Percentiles rank a stretch among this genome's conserved stretches.
phyloP scores from a whole-genome alignment of 2,113 vertebrate genomes.

The Bungarus multicinctus region DNA sequence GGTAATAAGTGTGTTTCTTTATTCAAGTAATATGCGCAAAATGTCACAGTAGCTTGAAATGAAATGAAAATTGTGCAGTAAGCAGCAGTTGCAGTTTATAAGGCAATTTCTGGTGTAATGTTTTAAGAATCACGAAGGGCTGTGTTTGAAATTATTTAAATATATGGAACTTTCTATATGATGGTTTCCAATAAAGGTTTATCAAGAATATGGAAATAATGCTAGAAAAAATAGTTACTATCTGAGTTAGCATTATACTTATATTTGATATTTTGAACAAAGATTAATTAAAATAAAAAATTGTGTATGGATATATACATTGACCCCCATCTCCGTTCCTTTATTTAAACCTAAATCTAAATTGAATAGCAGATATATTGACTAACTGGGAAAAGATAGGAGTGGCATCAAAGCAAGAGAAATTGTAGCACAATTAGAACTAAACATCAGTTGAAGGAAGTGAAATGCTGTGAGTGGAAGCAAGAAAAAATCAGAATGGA shows the following conservation, averaged over 20 bases:
- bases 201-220: constrained; percentile 32
- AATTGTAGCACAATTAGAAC: background rate
- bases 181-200: constrained; percentile 52
- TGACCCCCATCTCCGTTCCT: background rate
- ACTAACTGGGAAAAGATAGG: background rate
- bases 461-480: background rate
- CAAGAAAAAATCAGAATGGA: background rate
- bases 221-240: constrained; percentile 41
- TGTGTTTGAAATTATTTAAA: constrained; percentile 51
- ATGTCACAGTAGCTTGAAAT: constrained; percentile 39
- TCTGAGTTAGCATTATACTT: constrained; percentile 3
- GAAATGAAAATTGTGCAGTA: constrained; percentile 51
- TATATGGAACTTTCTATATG: constrained; percentile 48
- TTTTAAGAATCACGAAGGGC: constrained; percentile 36
- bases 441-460: background rate
- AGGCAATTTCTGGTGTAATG: constrained; percentile 43
- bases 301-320: background rate
- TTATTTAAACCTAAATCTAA: background rate
- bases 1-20: constrained; percentile 43
- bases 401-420: background rate
- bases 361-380: background rate
- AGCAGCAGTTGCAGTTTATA: constrained; percentile 50
- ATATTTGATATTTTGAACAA: constrained; percentile 12
- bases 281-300: constrained; percentile 23
- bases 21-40: constrained; percentile 41